Base-by-base conservation (phyloP, 2,888 invertebrate species). In the Agrochola lota region DNA sequence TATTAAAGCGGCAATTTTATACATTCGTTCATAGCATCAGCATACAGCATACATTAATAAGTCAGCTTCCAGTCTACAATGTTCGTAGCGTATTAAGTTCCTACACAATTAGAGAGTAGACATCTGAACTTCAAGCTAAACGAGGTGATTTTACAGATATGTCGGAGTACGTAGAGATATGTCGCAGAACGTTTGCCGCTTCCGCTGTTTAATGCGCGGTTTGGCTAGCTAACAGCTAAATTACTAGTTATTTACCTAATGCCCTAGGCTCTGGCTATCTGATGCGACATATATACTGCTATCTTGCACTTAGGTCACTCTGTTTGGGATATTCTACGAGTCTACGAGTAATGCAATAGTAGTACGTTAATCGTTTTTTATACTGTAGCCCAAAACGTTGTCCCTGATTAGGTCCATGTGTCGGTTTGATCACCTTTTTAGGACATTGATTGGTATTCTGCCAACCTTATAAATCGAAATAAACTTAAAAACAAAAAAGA, bases 241-340 rank as follows among this genome's bases (percentile, higher is more conserved):
- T 83, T 73, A 83, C 83, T 73, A 49, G 86, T 73, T 82, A 64
- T 78, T 74, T 63, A 66, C 74, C 43, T 78, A 78, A 85, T 70
- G 70, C 40, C n/a, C 68, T 57, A n/a, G 30, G 55, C 55, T 55
- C 20, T 55, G 67, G 46, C 52, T 72, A 59, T 67, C 69, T 49
- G 73, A 60, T 71, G 40, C 30, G 72, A 64, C 62, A 71, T 43
- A 55, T 80, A 57, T 71, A 63, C 26, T 40, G 46, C 23, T 70
- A 52, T 60, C 26, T 81, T 40, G 60, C 17, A 63, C 11, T 60
- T 30, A 26, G 59, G 20, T 30, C n/a, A 12, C 17, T 74, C 26
- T 64, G 55, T 43, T 70, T 63, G 40, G 26, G 12, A 49, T 26
- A 60, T 57, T 30, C 7, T 46, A 40, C 46, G 46, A 40, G 17